These are phyloP conservation scores for Rhagologus leucostigma DNA, from an alignment of 2,113 vertebrate species.

Conservation along the genomic window DNA sequence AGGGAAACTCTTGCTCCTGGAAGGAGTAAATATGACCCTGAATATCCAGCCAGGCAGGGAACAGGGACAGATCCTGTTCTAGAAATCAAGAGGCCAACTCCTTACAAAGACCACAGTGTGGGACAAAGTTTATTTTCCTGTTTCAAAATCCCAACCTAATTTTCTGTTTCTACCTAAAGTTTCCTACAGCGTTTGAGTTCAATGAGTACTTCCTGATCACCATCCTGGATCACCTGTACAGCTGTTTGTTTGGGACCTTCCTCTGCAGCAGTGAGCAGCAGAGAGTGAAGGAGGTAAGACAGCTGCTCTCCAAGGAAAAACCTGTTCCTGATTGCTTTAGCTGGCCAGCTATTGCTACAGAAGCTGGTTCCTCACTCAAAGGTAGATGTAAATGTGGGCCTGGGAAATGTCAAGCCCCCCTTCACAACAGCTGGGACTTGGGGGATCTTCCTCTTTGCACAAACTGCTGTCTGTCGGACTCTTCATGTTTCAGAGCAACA, in stretches of 20 bases:
- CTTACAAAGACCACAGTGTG: neutral
- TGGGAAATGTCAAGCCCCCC: neutral
- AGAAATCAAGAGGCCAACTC: neutral
- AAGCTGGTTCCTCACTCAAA: neutral
- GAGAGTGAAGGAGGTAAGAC: slow-evolving; percentile 85
- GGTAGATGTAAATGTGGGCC: neutral
- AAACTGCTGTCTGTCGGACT: neutral
- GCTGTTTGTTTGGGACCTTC: slow-evolving; percentile 97
- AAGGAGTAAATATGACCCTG: neutral
- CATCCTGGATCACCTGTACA: slow-evolving; percentile 94
- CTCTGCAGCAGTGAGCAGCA: slow-evolving; percentile 96
- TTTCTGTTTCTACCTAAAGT: slow-evolving; percentile 73
- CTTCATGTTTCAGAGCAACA: neutral
- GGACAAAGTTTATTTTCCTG: neutral
- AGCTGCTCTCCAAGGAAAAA: neutral
- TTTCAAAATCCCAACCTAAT: neutral
- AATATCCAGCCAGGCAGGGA: neutral
- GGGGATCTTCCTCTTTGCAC: neutral
- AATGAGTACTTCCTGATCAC: slow-evolving; percentile 95
- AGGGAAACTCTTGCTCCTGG: neutral
- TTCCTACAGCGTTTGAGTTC: slow-evolving; percentile 96
- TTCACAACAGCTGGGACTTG: neutral
- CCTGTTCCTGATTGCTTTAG: neutral
- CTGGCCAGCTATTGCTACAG: neutral
- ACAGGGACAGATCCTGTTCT: neutral